These are phyloP conservation scores for Gallinago media DNA, from an alignment of 2,113 vertebrate species.

Conservation along the genomic window DNA sequence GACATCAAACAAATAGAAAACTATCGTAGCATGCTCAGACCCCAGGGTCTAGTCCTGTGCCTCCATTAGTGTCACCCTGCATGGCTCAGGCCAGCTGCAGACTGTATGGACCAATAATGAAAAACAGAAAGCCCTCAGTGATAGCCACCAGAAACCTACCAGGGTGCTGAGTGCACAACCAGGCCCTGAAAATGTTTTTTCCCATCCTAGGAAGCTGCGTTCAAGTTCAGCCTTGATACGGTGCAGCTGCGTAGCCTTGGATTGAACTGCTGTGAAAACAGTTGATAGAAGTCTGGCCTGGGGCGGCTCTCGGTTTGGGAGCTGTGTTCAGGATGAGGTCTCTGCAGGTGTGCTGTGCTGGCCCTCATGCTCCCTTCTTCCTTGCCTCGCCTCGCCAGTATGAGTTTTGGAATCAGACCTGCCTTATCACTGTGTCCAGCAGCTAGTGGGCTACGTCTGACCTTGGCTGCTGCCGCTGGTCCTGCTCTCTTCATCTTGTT, in stretches of 20 bases:
- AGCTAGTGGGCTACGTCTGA: neutral
- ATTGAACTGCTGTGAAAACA: neutral
- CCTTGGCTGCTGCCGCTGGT: neutral
- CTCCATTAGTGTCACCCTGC: accelerated
- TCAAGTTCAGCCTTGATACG: neutral
- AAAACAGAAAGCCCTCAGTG: neutral
- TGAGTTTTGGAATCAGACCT: neutral
- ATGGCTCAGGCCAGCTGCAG: neutral
- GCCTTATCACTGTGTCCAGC: neutral
- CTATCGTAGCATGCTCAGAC: neutral
- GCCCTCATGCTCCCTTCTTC: neutral
- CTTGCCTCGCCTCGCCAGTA: neutral
- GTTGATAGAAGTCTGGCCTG: neutral
- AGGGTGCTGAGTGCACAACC: accelerated
- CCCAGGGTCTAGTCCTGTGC: neutral
- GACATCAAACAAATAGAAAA: neutral
- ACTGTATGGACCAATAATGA: neutral
- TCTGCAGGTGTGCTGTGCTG: neutral
- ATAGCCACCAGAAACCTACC: neutral
- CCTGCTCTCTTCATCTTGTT: neutral
- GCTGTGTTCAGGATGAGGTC: accelerated
- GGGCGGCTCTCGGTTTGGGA: neutral
- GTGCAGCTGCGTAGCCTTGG: neutral
- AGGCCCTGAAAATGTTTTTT: accelerated
- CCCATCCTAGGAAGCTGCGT: neutral